A percentile compares a stretch with the other conserved stretches of the same genome.
These are phyloP conservation scores for Mythimna albipuncta DNA, from an alignment of 2,888 invertebrate genomes.

Conservation along the genomic window DNA sequence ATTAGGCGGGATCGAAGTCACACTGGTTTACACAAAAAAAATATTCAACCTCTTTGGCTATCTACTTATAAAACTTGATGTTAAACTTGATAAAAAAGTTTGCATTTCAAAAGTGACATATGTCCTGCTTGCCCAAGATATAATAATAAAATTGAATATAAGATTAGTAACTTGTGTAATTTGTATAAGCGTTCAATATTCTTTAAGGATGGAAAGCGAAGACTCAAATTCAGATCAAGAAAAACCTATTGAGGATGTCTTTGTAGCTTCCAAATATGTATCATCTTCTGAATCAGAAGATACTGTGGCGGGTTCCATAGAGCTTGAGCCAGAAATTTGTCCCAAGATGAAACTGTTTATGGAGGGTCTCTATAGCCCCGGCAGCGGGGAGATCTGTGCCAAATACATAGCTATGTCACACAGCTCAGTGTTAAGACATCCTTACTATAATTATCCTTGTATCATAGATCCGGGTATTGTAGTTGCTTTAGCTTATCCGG, in stretches of 20 bases:
- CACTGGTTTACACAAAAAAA: too few relatives aligned
- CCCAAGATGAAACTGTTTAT: conserved; percentile 65
- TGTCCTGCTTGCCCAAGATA: background rate
- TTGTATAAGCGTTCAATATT: conserved; percentile 3
- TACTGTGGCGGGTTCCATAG: conserved; percentile 64
- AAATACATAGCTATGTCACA: conserved; percentile 74
- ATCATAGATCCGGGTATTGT: conserved; percentile 80
- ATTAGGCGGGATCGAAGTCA: too few relatives aligned
- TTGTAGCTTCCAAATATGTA: conserved; percentile 18
- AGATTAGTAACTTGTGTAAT: background rate
- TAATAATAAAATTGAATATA: background rate
- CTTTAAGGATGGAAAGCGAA: conserved; percentile 7
- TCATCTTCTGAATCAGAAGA: conserved; percentile 62
- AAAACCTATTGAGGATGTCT: conserved; percentile 20
- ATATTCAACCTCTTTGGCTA: background rate
- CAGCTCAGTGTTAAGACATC: conserved; percentile 76
- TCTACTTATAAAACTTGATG: background rate
- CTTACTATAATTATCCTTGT: conserved; percentile 79
- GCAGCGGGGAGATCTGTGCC: conserved; percentile 75
- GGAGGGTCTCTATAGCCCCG: conserved; percentile 71
- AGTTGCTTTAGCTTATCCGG: conserved; percentile 70
- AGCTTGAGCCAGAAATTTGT: conserved; percentile 42
- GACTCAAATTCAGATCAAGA: background rate
- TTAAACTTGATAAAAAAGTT: too few relatives aligned
- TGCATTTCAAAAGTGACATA: conserved; percentile 16